phyloP scores from a whole-genome alignment of 1,140 invertebrate species.

The Sycophaga agraensis region DNA sequence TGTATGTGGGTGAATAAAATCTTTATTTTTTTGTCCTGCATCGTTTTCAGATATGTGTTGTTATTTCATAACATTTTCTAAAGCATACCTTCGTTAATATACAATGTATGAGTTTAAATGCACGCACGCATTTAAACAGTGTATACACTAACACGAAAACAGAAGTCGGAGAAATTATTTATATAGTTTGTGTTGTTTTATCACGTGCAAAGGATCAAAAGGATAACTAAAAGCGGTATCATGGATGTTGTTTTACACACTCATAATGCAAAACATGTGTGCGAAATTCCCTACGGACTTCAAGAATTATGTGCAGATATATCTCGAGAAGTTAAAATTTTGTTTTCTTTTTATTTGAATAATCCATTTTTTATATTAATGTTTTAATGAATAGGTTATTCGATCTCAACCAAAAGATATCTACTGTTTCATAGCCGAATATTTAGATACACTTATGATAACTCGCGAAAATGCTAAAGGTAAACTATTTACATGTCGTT shows the following conservation, averaged over 20 bases:
- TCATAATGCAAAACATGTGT: conserved; percentile 43
- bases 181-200: too few relatives aligned
- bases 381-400: conserved; percentile 51
- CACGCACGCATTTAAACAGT: too few relatives aligned
- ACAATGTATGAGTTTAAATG: too few relatives aligned
- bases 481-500: conserved; percentile 26
- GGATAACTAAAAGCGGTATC: too few relatives aligned
- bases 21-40: conserved; percentile 49
- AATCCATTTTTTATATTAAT: too few relatives aligned
- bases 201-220: too few relatives aligned
- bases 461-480: conserved; percentile 65
- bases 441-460: conserved; percentile 66
- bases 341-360: too few relatives aligned
- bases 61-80: not conserved
- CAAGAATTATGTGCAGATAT: conserved; percentile 70
- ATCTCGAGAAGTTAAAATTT: conserved; percentile 61
- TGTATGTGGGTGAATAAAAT: conserved; percentile 47
- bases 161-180: too few relatives aligned
- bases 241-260: conserved; percentile 45
- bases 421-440: conserved; percentile 69
- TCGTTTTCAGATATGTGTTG: conserved; percentile 40
- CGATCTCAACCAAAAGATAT: conserved; percentile 64
- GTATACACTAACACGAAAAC: too few relatives aligned
- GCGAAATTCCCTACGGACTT: conserved; percentile 63
- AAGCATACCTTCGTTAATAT: too few relatives aligned